Conservation (phyloP, 2,113 vertebrate species). For the Sphaerodactylus townsendi region DNA sequence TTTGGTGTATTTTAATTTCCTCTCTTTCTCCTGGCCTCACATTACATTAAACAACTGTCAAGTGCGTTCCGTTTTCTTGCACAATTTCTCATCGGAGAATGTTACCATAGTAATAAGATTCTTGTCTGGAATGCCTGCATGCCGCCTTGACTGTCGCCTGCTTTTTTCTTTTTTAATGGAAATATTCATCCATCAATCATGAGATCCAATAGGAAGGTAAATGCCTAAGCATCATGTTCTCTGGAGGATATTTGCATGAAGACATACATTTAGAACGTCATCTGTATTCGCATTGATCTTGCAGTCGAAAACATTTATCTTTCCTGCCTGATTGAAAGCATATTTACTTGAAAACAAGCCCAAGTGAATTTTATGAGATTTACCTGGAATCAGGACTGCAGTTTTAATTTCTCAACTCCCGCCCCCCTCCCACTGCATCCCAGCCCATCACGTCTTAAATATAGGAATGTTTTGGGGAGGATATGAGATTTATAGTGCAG, state of each 20-base stretch:
- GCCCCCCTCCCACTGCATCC: not conserved
- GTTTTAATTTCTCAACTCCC: not conserved
- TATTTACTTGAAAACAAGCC: not conserved
- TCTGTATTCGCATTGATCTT: constrained; percentile 2
- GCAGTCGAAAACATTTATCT: constrained; percentile 10
- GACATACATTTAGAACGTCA: constrained; percentile 38
- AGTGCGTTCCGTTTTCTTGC: constrained; percentile 54
- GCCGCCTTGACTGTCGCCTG: constrained; percentile 67
- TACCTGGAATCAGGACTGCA: not conserved
- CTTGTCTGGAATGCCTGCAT: constrained; percentile 67
- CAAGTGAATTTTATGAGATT: not conserved
- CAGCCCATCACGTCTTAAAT: too few relatives aligned
- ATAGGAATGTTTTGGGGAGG: not conserved
- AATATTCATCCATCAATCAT: constrained; percentile 64
- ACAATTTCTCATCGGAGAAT: constrained; percentile 49
- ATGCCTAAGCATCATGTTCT: constrained; percentile 47
- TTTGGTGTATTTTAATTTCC: constrained; percentile 14
- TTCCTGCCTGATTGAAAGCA: not conserved
- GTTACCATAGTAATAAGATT: constrained; percentile 71
- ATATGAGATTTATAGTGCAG: not conserved
- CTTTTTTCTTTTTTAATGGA: constrained; percentile 63
- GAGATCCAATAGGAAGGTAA: constrained; percentile 51
- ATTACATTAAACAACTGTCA: constrained; percentile 53
- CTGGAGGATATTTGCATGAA: constrained; percentile 52
- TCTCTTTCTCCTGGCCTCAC: constrained; percentile 33